Evolutionary conservation across 1,140 invertebrate genomes (phyloP).

Genomic region (Brachionus rubens): DNA sequence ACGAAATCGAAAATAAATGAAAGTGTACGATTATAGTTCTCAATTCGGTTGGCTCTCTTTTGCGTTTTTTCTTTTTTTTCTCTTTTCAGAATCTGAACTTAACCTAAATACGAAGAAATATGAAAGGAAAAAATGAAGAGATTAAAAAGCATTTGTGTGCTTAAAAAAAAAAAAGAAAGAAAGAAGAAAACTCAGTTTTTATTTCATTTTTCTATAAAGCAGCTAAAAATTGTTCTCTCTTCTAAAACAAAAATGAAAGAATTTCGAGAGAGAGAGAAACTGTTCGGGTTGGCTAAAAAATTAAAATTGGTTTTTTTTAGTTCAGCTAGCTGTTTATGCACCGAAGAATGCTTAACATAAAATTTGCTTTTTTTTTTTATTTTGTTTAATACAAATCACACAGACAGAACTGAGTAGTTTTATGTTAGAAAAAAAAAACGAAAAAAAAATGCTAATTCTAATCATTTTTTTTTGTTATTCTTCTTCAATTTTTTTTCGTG

Average conservation of each 20-base stretch:
- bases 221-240: background rate
- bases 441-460: constrained; percentile 40
- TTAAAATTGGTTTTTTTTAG: constrained; percentile 36
- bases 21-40: constrained; percentile 4
- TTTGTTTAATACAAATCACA: too few relatives aligned
- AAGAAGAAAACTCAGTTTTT: too few relatives aligned
- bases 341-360: constrained; percentile 41
- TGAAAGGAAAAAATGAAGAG: background rate
- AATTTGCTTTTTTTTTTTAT: background rate
- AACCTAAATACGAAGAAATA: constrained; percentile 10
- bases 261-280: background rate
- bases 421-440: background rate
- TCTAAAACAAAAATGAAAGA: too few relatives aligned
- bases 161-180: background rate
- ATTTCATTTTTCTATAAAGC: background rate
- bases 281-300: constrained; percentile 44
- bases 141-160: background rate
- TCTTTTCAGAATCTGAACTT: constrained; percentile 36
- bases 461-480: constrained; percentile 16
- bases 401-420: constrained; percentile 18
- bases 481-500: background rate
- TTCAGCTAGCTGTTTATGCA: constrained; percentile 44
- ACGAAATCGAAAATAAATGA: too few relatives aligned
- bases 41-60: background rate
- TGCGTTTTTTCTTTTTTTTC: background rate